Percentiles rank a stretch among this genome's conserved stretches.
phyloP scores from a whole-genome alignment of 2,797 vertebrate genomes.

The Thaleichthys pacificus region DNA sequence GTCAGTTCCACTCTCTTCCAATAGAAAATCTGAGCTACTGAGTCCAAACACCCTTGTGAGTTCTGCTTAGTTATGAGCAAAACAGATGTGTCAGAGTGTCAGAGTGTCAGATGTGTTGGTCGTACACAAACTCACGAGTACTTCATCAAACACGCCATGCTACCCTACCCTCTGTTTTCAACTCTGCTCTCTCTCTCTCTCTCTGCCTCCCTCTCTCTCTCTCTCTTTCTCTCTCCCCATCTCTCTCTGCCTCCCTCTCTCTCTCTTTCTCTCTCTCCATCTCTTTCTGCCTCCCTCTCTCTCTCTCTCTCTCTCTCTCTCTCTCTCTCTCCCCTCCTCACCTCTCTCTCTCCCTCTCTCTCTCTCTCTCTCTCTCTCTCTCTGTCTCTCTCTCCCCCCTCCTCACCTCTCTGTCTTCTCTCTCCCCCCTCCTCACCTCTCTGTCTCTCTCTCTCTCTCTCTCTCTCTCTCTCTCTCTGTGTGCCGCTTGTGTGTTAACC shows the following conservation, averaged over 20 bases:
- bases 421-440: not conserved
- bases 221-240: not conserved
- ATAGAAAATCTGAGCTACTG: conserved; percentile 4
- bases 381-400: too few species aligned
- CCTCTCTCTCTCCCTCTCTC: too few species aligned
- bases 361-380: too few species aligned
- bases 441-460: not conserved
- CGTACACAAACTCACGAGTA: too few species aligned
- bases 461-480: conserved; percentile 17
- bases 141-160: too few species aligned
- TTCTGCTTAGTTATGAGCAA: conserved; percentile 6
- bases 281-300: not conserved
- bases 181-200: conserved; percentile 2
- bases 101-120: conserved; percentile 37
- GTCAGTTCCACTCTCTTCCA: not conserved
- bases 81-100: conserved; percentile 31
- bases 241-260: not conserved
- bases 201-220: not conserved
- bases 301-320: conserved; percentile 12
- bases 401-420: not conserved
- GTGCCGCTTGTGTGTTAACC: conserved; percentile 67
- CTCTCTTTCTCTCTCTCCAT: conserved; percentile 27
- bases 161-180: conserved; percentile 32
- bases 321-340: not conserved
- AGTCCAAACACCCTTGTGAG: not conserved